Conservation (phyloP, 2,113 vertebrate species). For the Pelecanus crispus region DNA sequence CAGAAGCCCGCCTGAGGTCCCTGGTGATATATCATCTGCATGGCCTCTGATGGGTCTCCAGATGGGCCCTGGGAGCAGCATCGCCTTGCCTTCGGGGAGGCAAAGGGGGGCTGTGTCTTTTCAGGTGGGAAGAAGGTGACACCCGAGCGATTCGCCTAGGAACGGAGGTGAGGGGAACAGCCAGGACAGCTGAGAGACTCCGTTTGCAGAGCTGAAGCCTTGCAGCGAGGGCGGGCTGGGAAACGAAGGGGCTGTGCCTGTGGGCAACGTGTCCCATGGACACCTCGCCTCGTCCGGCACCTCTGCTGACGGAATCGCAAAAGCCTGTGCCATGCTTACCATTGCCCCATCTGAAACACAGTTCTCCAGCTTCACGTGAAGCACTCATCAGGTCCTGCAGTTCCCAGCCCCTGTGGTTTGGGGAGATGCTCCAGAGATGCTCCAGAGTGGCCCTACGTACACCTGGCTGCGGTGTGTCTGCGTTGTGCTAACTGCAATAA, state of each 20-base stretch:
- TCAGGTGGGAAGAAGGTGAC: not conserved
- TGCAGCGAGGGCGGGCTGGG: not conserved
- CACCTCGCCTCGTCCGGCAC: too few species aligned
- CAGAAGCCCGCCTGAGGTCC: not conserved
- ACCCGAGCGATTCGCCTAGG: not conserved
- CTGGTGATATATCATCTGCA: not conserved
- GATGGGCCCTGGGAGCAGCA: not conserved
- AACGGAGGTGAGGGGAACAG: not conserved
- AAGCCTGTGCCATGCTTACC: not conserved
- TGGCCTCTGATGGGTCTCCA: not conserved
- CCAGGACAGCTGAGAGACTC: not conserved
- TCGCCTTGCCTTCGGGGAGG: not conserved
- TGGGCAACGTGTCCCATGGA: not conserved
- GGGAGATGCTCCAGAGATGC: not conserved
- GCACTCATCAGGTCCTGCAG: rapidly evolving
- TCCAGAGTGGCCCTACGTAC: too few species aligned
- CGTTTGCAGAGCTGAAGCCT: rapidly evolving
- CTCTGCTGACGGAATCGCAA: rapidly evolving
- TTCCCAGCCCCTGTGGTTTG: not conserved
- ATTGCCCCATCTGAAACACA: rapidly evolving
- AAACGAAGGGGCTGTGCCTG: not conserved
- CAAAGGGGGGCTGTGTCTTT: not conserved
- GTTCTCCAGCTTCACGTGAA: not conserved
- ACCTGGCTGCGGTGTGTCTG: not conserved
- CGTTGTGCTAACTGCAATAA: not conserved